These are phyloP conservation scores for Chironex yamaguchii DNA, from an alignment of 30 jellyfish, hydroid and myxozoan species.

Conservation along the genomic window DNA sequence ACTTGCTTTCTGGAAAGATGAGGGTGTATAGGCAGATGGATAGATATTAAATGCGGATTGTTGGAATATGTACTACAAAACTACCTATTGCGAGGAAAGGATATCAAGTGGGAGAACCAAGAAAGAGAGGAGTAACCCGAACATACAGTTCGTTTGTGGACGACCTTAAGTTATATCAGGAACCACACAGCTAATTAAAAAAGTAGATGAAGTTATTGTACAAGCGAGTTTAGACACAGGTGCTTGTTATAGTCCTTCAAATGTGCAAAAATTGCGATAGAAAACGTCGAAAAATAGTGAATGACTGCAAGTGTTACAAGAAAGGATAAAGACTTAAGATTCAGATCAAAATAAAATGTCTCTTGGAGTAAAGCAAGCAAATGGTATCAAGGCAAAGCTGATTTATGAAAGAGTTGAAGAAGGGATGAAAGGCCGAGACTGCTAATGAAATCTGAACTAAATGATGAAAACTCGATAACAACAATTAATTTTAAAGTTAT, in stretches of 20 bases:
- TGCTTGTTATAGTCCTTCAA: not conserved
- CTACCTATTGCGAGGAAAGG: not conserved
- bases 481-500: not conserved
- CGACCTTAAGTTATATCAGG: too few relatives aligned
- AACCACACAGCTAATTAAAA: too few relatives aligned
- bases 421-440: not conserved
- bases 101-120: not conserved
- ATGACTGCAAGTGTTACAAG: not conserved
- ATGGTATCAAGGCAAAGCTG: not conserved
- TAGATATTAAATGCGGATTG: constrained; percentile 15
- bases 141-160: too few relatives aligned
- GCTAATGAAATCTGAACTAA: not conserved
- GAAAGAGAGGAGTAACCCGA: not conserved
- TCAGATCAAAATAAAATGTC: not conserved
- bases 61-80: not conserved
- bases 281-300: not conserved
- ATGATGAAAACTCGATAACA: not conserved
- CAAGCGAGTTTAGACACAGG: not conserved
- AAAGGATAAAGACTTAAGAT: not conserved
- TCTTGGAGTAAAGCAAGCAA: not conserved
- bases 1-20: constrained; percentile 2
- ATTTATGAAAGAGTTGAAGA: not conserved
- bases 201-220: not conserved
- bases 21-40: constrained; percentile 5
- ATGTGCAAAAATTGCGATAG: not conserved